These are phyloP conservation scores for Etheostoma cragini DNA, from an alignment of 2,113 vertebrate genomes.

Conservation along the genomic window DNA sequence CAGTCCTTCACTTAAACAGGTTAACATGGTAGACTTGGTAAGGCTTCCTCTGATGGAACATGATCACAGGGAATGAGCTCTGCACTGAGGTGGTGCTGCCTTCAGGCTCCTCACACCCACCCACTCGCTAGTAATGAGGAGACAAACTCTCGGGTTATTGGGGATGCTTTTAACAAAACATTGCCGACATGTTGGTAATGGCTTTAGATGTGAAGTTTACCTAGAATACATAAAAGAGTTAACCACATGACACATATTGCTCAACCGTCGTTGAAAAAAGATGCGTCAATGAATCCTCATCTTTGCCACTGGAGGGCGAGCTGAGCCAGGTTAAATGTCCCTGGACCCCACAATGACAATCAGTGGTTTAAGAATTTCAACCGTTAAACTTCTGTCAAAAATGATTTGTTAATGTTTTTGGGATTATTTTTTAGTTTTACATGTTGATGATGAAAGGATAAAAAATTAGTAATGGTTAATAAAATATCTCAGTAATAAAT, in stretches of 20 bases:
- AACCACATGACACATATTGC: background rate
- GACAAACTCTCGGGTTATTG: background rate
- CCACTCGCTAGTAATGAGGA: background rate
- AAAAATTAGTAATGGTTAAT: background rate
- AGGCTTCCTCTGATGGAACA: background rate
- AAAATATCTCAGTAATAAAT: too few species aligned
- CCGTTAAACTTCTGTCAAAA: background rate
- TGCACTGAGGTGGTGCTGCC: background rate
- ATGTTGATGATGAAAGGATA: background rate
- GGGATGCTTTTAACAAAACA: background rate
- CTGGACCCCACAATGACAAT: too few species aligned
- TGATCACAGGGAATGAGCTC: background rate
- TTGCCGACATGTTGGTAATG: background rate
- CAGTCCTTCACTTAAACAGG: background rate
- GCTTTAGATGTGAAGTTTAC: background rate
- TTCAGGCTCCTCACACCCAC: background rate
- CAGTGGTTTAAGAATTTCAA: background rate
- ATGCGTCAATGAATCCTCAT: background rate
- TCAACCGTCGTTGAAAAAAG: background rate
- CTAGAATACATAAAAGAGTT: background rate
- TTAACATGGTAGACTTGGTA: background rate
- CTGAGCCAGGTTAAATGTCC: background rate
- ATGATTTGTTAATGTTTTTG: background rate
- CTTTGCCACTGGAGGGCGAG: constrained; percentile 52
- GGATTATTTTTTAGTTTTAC: background rate